Conservation (phyloP, 2,113 vertebrate genomes). For the Barbus barbus region DNA sequence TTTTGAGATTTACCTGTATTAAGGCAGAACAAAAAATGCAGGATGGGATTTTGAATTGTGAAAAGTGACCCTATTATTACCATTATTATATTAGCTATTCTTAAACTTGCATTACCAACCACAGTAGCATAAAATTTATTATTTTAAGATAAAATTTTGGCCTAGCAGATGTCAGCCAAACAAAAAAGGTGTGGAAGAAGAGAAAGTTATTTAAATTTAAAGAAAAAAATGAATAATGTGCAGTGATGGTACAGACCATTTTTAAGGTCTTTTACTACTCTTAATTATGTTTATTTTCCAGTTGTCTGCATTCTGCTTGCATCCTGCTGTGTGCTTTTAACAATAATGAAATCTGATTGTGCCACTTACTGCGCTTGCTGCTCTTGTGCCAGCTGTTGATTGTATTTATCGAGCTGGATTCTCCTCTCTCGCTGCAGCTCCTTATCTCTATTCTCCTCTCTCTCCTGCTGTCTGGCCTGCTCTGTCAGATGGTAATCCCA, state of each 20-base stretch:
- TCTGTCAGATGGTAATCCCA: slow-evolving; percentile 63
- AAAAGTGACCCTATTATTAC: background rate
- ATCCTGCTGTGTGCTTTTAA: background rate
- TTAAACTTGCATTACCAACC: background rate
- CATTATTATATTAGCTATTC: background rate
- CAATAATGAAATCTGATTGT: background rate
- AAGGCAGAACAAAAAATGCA: background rate
- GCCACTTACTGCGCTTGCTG: slow-evolving; percentile 67
- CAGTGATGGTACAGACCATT: background rate
- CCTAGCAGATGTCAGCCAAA: background rate
- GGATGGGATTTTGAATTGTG: background rate
- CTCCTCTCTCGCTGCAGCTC: slow-evolving; percentile 61
- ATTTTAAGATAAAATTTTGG: background rate
- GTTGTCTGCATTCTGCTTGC: too few relatives aligned
- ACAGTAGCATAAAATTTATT: background rate
- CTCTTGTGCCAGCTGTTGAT: slow-evolving; percentile 69
- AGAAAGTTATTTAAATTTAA: background rate
- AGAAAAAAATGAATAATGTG: background rate
- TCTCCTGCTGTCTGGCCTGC: slow-evolving; percentile 57
- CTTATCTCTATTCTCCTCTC: slow-evolving; percentile 55
- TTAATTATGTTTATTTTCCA: background rate
- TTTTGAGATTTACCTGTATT: too few relatives aligned
- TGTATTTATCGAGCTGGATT: slow-evolving; percentile 62
- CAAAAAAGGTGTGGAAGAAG: background rate
- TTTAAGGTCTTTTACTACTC: background rate